Conservation (phyloP, 2,113 vertebrate genomes). For the Zapus hudsonius region DNA sequence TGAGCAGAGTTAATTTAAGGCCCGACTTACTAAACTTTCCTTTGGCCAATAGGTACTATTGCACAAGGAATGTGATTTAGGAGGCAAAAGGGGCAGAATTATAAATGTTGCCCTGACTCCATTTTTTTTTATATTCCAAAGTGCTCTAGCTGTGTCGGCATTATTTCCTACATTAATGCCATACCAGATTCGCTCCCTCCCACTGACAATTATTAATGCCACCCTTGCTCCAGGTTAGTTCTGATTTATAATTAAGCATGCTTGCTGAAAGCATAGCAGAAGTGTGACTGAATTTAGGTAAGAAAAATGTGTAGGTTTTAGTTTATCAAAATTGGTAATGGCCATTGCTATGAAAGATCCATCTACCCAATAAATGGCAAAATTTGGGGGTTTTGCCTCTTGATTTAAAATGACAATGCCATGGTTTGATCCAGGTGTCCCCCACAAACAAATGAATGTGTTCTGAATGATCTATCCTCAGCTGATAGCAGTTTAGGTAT, state of each 20-base stretch:
- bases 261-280: slow-evolving; percentile 71
- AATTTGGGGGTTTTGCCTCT: slow-evolving; percentile 34
- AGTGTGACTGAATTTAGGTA: slow-evolving; percentile 66
- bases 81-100: neutral
- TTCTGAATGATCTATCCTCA: too few relatives aligned
- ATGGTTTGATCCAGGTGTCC: too few relatives aligned
- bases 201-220: slow-evolving; percentile 60
- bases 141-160: slow-evolving; percentile 13
- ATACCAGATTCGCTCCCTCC: slow-evolving; percentile 17
- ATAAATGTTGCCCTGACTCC: slow-evolving; percentile 44
- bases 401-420: too few relatives aligned
- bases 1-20: slow-evolving; percentile 76
- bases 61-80: slow-evolving; percentile 64
- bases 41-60: slow-evolving; percentile 61
- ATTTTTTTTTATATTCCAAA: slow-evolving; percentile 65
- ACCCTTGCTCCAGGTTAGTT: slow-evolving; percentile 62
- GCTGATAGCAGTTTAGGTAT: too few relatives aligned
- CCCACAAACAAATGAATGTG: too few relatives aligned
- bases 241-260: slow-evolving; percentile 77
- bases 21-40: slow-evolving; percentile 60
- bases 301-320: slow-evolving; percentile 63
- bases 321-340: slow-evolving; percentile 60
- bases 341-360: slow-evolving; percentile 43
- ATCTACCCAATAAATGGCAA: neutral
- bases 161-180: slow-evolving; percentile 45